Conservation (phyloP, 2,888 invertebrate genomes). For the Drosophila prostipennis region DNA sequence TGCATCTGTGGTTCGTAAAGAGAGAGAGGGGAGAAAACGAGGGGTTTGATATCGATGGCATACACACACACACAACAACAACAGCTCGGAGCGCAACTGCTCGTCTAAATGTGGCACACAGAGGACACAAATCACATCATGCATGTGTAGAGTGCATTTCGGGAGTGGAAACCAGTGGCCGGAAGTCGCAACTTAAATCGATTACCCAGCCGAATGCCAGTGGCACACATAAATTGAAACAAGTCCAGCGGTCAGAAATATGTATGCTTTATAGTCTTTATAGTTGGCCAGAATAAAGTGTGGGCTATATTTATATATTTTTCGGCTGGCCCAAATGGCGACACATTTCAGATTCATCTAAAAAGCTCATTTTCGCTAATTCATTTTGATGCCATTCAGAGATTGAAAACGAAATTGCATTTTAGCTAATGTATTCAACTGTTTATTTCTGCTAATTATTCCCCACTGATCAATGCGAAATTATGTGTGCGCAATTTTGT, state of each 20-base stretch:
- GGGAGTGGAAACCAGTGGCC: constrained; percentile 40
- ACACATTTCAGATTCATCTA: constrained; percentile 5
- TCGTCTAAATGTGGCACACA: constrained; percentile 33
- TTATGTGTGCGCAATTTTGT: neutral
- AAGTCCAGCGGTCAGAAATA: constrained; percentile 9
- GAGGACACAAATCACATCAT: constrained; percentile 17
- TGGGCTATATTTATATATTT: neutral
- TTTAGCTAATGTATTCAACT: neutral
- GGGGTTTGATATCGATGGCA: constrained; percentile 19
- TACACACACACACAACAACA: constrained; percentile 12
- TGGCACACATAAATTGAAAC: constrained; percentile 32
- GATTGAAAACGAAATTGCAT: constrained; percentile 3
- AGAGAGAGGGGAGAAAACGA: constrained; percentile 15
- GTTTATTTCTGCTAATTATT: constrained; percentile 12
- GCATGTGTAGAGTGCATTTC: constrained; percentile 34
- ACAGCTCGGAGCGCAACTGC: constrained; percentile 27
- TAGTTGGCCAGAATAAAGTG: neutral
- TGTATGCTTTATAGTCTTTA: neutral
- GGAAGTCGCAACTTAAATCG: constrained; percentile 41
- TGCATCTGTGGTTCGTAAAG: constrained; percentile 86
- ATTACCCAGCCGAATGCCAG: constrained; percentile 38
- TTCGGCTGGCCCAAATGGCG: constrained; percentile 1
- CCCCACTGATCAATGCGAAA: constrained; percentile 2
- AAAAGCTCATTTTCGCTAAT: constrained; percentile 16
- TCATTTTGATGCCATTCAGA: neutral